Evolutionary conservation across 2,888 invertebrate species (phyloP).

Genomic region (Drosophila pseudotalamancana): DNA sequence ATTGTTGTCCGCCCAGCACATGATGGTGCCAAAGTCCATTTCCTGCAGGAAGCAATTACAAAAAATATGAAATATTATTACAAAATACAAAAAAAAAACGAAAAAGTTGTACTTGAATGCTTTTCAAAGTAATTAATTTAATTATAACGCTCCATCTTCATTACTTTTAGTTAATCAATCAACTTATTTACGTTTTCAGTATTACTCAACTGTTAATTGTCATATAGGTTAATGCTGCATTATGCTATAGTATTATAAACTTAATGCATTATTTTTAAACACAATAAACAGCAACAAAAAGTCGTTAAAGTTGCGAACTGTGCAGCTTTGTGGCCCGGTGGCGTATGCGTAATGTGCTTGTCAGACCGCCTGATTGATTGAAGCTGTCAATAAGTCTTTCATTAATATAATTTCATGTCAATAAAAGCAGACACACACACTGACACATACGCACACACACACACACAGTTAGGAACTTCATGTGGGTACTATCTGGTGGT

Average conservation of each 20-base stretch:
- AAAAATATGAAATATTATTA: slow-evolving; percentile 2
- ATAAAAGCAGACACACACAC: slow-evolving; percentile 36
- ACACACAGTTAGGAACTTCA: not conserved
- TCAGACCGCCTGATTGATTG: slow-evolving; percentile 75
- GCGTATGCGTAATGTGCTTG: slow-evolving; percentile 53
- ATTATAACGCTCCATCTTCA: slow-evolving; percentile 1
- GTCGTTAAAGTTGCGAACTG: slow-evolving; percentile 34
- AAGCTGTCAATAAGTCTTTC: slow-evolving; percentile 82
- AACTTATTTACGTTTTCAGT: slow-evolving; percentile 13
- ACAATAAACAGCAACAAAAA: slow-evolving; percentile 26
- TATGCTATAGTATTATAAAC: slow-evolving; percentile 31
- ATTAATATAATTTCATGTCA: slow-evolving; percentile 79
- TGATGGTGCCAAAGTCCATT: slow-evolving; percentile 91
- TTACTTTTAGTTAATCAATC: slow-evolving; percentile 10
- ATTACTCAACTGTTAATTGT: not conserved
- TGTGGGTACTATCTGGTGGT: not conserved
- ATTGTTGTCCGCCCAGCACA: slow-evolving; percentile 90
- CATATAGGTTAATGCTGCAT: slow-evolving; percentile 10
- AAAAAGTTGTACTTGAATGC: too few species aligned
- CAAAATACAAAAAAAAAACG: not conserved
- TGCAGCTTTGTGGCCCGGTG: slow-evolving; percentile 4
- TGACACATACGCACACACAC: slow-evolving; percentile 2
- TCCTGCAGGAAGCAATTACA: slow-evolving; percentile 84
- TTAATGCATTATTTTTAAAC: slow-evolving; percentile 62
- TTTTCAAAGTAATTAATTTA: slow-evolving; percentile 5